A percentile compares a stretch with the other conserved stretches of the same genome.
These are phyloP conservation scores for Heteromyza rotundicornis DNA, from an alignment of 2,888 invertebrate genomes.

Conservation along the genomic window DNA sequence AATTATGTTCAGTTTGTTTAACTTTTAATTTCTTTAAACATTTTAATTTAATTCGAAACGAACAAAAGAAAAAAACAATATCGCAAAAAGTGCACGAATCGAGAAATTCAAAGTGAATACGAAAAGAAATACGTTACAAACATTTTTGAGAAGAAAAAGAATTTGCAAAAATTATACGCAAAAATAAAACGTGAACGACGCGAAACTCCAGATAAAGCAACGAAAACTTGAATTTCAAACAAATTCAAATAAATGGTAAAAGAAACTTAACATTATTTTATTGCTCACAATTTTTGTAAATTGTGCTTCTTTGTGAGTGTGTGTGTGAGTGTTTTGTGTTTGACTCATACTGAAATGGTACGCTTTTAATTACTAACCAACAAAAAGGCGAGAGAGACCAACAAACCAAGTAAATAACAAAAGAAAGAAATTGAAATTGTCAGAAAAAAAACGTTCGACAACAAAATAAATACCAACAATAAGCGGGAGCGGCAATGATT, in stretches of 20 bases:
- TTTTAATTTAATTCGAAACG: slow-evolving; percentile 23
- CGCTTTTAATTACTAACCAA: too few relatives aligned
- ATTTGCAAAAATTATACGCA: not conserved
- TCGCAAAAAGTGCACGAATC: slow-evolving; percentile 1
- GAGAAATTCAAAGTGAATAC: not conserved
- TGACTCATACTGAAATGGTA: too few relatives aligned
- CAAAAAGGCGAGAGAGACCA: too few relatives aligned
- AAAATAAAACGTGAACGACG: slow-evolving; percentile 7
- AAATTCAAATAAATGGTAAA: too few relatives aligned
- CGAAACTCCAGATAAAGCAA: not conserved
- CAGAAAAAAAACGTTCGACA: slow-evolving; percentile 11
- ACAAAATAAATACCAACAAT: slow-evolving; percentile 18
- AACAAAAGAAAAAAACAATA: slow-evolving; percentile 9
- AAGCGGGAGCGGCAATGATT: not conserved
- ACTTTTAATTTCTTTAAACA: slow-evolving; percentile 25
- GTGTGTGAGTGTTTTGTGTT: too few relatives aligned
- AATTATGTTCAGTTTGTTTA: slow-evolving; percentile 5
- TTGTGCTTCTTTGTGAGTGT: too few relatives aligned
- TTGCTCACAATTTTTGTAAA: too few relatives aligned
- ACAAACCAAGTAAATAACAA: too few relatives aligned
- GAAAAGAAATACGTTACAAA: too few relatives aligned
- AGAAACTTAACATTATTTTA: too few relatives aligned
- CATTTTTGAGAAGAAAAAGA: too few relatives aligned
- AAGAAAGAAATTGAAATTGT: slow-evolving; percentile 10
- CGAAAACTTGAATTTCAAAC: slow-evolving; percentile 7